A percentile compares a stretch with the other conserved stretches of the same genome.
Conservation (phyloP, 2,113 vertebrate species). For the Sitta europaea region DNA sequence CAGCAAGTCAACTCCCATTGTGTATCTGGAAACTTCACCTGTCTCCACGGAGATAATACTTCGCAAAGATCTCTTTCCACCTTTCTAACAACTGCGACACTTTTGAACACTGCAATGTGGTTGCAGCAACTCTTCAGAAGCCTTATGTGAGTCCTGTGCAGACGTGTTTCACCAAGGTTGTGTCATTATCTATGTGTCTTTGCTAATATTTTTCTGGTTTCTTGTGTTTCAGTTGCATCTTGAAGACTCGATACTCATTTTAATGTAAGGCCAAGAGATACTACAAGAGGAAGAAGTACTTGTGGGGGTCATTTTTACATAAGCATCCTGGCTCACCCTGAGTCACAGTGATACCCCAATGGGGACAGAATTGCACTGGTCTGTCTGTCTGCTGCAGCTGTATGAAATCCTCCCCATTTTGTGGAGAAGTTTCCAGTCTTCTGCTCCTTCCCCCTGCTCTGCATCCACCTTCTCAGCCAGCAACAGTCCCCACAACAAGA, state of each 20-base stretch:
- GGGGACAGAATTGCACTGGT: rapidly evolving
- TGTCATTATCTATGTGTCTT: not conserved
- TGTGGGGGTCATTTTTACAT: not conserved
- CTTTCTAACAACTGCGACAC: not conserved
- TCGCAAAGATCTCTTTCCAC: rapidly evolving
- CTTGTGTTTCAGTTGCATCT: not conserved
- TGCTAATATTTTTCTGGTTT: not conserved
- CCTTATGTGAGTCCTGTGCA: rapidly evolving
- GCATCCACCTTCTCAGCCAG: not conserved
- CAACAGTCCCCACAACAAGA: not conserved
- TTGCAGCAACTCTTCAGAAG: not conserved
- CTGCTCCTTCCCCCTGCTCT: not conserved
- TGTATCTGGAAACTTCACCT: not conserved
- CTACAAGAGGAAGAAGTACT: not conserved
- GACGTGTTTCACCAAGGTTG: not conserved
- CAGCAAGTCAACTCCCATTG: not conserved
- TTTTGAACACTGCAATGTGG: not conserved
- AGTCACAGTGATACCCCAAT: not conserved
- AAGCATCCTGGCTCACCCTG: not conserved
- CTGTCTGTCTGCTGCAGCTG: not conserved
- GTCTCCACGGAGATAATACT: not conserved
- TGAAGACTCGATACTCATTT: not conserved
- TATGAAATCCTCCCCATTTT: not conserved
- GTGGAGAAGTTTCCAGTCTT: not conserved
- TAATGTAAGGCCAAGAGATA: not conserved